Evolutionary conservation across 2,797 vertebrate genomes (phyloP).

Genomic region (Melanotaenia boesemani): DNA sequence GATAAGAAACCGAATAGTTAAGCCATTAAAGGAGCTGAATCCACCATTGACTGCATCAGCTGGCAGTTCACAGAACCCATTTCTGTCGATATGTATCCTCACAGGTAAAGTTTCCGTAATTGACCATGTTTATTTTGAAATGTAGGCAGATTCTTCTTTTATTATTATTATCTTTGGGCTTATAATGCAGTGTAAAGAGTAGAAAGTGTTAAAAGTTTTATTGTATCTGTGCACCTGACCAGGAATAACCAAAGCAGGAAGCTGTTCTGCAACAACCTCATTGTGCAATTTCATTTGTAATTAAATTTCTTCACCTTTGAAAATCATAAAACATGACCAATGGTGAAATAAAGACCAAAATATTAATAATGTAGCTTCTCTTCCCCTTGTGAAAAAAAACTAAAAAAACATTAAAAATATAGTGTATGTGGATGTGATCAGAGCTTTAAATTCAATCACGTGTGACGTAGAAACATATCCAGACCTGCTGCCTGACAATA

Average conservation of each 20-base stretch:
- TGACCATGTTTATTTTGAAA: neutral
- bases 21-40: neutral
- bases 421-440: neutral
- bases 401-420: neutral
- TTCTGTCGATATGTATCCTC: neutral
- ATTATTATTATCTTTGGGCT: neutral
- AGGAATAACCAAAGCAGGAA: neutral
- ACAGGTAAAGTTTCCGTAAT: neutral
- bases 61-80: neutral
- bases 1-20: conserved; percentile 11
- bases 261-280: neutral
- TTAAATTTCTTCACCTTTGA: conserved; percentile 35
- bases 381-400: no score
- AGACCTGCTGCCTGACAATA: no score
- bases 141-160: neutral
- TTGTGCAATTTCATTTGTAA: neutral
- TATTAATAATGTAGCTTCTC: no score
- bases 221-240: neutral
- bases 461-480: neutral
- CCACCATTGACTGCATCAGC: neutral
- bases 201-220: neutral
- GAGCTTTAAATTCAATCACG: no score
- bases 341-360: no score
- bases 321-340: neutral
- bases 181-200: neutral